phyloP scores from a whole-genome alignment of 2,888 invertebrate genomes.

The Macrophya alboannulata region DNA sequence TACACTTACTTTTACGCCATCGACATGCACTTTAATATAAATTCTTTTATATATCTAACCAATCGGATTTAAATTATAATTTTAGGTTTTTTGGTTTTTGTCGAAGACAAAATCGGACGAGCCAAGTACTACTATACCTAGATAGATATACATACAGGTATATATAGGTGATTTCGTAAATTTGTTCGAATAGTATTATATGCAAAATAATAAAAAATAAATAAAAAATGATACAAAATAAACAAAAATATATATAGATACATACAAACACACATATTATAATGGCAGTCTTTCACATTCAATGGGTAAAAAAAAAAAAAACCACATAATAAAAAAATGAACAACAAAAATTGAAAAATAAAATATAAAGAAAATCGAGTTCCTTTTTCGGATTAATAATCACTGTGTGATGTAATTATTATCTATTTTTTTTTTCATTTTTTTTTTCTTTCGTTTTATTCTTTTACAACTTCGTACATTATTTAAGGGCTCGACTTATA shows the following conservation, averaged over 20 bases:
- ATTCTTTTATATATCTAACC: not conserved
- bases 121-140: not conserved
- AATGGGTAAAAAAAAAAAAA: constrained; percentile 57
- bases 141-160: no score
- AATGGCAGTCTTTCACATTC: not conserved
- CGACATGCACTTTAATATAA: not conserved
- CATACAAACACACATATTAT: not conserved
- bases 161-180: no score
- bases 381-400: not conserved
- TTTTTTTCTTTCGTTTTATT: not conserved
- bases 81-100: constrained; percentile 16
- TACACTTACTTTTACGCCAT: not conserved
- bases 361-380: constrained; percentile 43
- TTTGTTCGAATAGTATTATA: not conserved
- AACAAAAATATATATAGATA: constrained; percentile 18
- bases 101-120: not conserved
- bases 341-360: no score
- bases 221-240: no score
- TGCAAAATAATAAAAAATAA: not conserved
- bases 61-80: constrained; percentile 8
- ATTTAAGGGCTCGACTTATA: not conserved
- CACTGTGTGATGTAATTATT: not conserved
- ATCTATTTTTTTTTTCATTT: not conserved
- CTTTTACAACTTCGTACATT: not conserved
- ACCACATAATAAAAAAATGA: no score